A percentile compares a stretch with the other conserved stretches of the same genome.
Conservation (phyloP, 2,888 invertebrate genomes). For the Drosophila tanythrix region DNA sequence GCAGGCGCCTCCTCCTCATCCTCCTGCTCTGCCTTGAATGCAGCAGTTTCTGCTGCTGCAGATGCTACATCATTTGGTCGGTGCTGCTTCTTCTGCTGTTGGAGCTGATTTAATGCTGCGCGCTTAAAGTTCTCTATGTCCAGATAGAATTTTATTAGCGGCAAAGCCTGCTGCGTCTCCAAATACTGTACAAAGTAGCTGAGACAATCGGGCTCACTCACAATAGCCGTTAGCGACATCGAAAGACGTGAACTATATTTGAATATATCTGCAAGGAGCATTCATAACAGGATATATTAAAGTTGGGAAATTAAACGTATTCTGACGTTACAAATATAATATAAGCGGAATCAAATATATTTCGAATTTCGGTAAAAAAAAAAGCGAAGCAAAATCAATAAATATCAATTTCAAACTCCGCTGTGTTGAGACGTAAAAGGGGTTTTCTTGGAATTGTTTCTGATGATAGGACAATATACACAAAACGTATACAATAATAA, state of each 20-base stretch:
- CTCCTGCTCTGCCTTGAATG: slow-evolving; percentile 2
- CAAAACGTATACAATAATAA: background rate
- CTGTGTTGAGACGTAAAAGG: no score
- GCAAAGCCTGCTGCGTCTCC: slow-evolving; percentile 89
- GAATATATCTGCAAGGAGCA: slow-evolving; percentile 71
- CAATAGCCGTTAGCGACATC: slow-evolving; percentile 90
- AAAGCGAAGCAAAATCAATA: background rate
- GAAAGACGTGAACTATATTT: slow-evolving; percentile 87
- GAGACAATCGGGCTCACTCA: slow-evolving; percentile 91
- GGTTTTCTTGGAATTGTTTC: background rate
- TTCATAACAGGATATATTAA: background rate
- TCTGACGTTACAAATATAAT: background rate
- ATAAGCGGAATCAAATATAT: background rate
- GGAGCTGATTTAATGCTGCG: slow-evolving; percentile 78
- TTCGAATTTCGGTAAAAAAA: background rate
- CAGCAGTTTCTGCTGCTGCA: slow-evolving; percentile 1
- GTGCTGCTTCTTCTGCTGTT: slow-evolving; percentile 61
- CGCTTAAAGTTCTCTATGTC: slow-evolving; percentile 90
- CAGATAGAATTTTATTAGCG: slow-evolving; percentile 90
- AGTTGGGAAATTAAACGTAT: background rate
- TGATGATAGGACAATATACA: background rate
- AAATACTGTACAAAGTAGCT: slow-evolving; percentile 94
- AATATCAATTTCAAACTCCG: no score
- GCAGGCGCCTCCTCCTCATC: background rate
- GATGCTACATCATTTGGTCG: slow-evolving; percentile 11